Percentiles rank a stretch among this genome's conserved stretches.
Evolutionary conservation across 1,140 invertebrate species (phyloP).

Genomic region (Mya arenaria): DNA sequence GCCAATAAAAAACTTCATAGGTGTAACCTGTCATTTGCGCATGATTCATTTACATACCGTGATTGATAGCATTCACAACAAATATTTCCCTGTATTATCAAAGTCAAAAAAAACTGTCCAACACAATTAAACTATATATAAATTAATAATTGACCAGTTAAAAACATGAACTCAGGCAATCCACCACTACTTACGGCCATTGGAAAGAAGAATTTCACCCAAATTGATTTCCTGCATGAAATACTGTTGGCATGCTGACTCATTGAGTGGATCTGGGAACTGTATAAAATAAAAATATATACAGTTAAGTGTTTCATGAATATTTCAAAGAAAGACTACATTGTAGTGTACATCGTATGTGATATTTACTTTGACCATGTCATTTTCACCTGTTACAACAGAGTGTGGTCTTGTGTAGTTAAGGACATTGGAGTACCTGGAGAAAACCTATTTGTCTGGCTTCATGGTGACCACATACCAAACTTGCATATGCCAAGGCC

Average conservation of each 20-base stretch:
- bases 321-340: not conserved
- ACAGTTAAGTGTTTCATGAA: not conserved
- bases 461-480: no score
- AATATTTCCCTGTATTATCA: no score
- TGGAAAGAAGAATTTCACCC: conserved; percentile 45
- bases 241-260: conserved; percentile 41
- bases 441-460: not conserved
- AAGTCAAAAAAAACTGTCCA: no score
- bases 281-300: not conserved
- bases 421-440: not conserved
- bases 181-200: conserved; percentile 54
- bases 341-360: not conserved
- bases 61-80: no score
- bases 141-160: no score
- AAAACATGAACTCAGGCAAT: no score
- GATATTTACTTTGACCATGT: not conserved
- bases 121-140: no score
- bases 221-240: conserved; percentile 55
- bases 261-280: conserved; percentile 50
- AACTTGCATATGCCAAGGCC: no score
- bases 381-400: not conserved
- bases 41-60: no score
- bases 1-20: no score
- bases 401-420: not conserved
- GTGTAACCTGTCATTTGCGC: no score